phyloP scores from a whole-genome alignment of 2,888 invertebrate species.

The Linnaemya tessellans region DNA sequence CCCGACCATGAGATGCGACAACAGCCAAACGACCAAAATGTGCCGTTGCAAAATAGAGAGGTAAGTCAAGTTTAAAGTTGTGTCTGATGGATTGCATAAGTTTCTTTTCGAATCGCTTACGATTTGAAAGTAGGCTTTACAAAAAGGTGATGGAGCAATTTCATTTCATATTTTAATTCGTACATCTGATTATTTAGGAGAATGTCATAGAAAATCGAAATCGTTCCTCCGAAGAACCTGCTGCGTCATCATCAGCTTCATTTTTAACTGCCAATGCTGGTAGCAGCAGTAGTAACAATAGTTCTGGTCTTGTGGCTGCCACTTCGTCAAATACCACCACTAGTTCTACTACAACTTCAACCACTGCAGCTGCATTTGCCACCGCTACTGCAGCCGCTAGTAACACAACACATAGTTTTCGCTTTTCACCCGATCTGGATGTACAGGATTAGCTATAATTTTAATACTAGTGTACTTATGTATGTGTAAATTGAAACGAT shows the following conservation, averaged over 20 bases:
- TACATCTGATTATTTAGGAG: constrained; percentile 40
- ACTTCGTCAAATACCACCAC: constrained; percentile 57
- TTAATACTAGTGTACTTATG: constrained; percentile 63
- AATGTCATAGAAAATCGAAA: constrained; percentile 65
- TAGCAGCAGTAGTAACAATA: constrained; percentile 65
- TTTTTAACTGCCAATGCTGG: constrained; percentile 64
- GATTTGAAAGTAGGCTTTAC: not conserved
- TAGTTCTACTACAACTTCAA: constrained; percentile 72
- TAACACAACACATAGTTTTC: constrained; percentile 79
- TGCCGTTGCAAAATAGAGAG: constrained; percentile 77
- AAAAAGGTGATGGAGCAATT: not conserved
- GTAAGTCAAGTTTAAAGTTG: constrained; percentile 68
- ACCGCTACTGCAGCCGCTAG: constrained; percentile 80
- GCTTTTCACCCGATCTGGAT: constrained; percentile 76
- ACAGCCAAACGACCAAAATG: constrained; percentile 71
- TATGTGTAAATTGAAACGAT: constrained; percentile 15
- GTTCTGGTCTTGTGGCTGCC: constrained; percentile 39
- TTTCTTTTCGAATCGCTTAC: not conserved
- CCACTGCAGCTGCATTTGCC: constrained; percentile 76
- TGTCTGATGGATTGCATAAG: not conserved
- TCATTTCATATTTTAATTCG: not conserved
- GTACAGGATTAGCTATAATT: constrained; percentile 75
- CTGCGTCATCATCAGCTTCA: constrained; percentile 53
- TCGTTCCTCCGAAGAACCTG: constrained; percentile 55
- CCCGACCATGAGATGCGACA: constrained; percentile 72